phyloP scores from a whole-genome alignment of 2,888 invertebrate genomes.

The Pterobdella sp. region DNA sequence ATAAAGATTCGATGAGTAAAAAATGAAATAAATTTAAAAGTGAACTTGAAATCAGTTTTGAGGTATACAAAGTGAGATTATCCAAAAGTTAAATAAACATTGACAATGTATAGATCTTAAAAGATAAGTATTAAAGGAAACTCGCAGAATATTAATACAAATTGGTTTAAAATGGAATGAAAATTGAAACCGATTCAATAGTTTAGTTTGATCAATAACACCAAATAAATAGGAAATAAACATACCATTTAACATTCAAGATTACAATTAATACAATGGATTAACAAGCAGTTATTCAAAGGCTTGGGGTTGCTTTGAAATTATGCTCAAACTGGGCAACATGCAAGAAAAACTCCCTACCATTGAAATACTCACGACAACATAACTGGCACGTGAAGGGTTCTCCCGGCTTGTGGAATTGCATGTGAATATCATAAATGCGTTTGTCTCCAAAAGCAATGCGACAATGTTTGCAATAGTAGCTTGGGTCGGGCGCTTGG shows the following conservation, averaged over 20 bases:
- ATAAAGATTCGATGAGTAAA: too few species aligned
- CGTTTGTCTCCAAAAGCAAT: constrained; percentile 22
- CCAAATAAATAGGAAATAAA: background rate
- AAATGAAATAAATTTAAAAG: too few species aligned
- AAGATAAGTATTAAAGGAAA: too few species aligned
- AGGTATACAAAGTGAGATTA: constrained; percentile 8
- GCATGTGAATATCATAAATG: constrained; percentile 21
- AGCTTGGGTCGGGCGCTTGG: background rate
- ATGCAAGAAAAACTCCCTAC: constrained; percentile 25
- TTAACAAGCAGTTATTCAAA: too few species aligned
- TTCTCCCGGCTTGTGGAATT: constrained; percentile 17
- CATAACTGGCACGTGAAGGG: constrained; percentile 21
- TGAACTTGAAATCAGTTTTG: too few species aligned
- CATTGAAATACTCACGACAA: background rate
- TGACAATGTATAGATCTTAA: too few species aligned
- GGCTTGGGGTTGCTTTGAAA: too few species aligned
- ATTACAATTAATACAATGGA: background rate
- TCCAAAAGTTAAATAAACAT: too few species aligned
- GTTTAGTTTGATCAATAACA: too few species aligned
- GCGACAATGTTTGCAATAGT: constrained; percentile 15
- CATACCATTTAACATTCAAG: background rate
- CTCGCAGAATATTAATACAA: too few species aligned
- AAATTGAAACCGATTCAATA: too few species aligned
- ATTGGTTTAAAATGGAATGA: too few species aligned
- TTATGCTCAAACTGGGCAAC: constrained; percentile 23